phyloP scores from a whole-genome alignment of 2,888 invertebrate species.

The Tolmerus cingulatus region DNA sequence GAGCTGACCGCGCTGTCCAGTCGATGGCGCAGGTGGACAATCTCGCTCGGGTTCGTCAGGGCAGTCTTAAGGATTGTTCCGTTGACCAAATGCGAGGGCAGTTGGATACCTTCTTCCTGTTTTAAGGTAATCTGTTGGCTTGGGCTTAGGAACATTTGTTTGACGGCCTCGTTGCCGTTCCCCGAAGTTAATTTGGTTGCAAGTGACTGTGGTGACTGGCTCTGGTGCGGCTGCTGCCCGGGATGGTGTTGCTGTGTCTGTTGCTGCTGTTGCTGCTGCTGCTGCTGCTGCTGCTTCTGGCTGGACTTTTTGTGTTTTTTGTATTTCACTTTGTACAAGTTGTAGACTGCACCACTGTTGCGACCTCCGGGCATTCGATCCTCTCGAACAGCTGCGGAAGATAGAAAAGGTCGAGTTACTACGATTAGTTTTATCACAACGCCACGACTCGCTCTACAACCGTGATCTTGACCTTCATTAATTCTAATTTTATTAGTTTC shows the following conservation, averaged over 20 bases:
- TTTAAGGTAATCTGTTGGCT: slow-evolving; percentile 62
- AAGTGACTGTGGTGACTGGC: slow-evolving; percentile 50
- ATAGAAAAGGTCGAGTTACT: background rate
- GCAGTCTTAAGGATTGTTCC: slow-evolving; percentile 95
- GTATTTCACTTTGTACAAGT: slow-evolving; percentile 98
- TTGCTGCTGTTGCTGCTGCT: slow-evolving; percentile 52
- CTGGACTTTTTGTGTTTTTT: slow-evolving; percentile 92
- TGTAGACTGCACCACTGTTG: slow-evolving; percentile 98
- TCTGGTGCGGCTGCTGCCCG: slow-evolving; percentile 52
- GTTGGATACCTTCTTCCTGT: slow-evolving; percentile 56
- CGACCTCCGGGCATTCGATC: slow-evolving; percentile 99
- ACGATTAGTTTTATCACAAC: no score
- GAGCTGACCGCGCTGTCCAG: slow-evolving; percentile 89
- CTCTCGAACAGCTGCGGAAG: slow-evolving; percentile 87
- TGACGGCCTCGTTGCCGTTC: slow-evolving; percentile 44
- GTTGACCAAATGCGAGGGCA: slow-evolving; percentile 82
- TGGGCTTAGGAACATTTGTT: slow-evolving; percentile 58
- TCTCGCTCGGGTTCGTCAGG: slow-evolving; percentile 92
- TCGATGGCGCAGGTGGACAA: slow-evolving; percentile 86
- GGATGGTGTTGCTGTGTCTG: slow-evolving; percentile 52
- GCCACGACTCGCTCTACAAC: no score
- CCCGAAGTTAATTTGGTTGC: slow-evolving; percentile 21
- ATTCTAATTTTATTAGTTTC: no score
- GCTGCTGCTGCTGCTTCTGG: slow-evolving; percentile 51
- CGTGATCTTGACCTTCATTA: no score